A percentile compares a stretch with the other conserved stretches of the same genome.
phyloP scores from a whole-genome alignment of 1,140 invertebrate genomes.

The Calliopsis andreniformis region DNA sequence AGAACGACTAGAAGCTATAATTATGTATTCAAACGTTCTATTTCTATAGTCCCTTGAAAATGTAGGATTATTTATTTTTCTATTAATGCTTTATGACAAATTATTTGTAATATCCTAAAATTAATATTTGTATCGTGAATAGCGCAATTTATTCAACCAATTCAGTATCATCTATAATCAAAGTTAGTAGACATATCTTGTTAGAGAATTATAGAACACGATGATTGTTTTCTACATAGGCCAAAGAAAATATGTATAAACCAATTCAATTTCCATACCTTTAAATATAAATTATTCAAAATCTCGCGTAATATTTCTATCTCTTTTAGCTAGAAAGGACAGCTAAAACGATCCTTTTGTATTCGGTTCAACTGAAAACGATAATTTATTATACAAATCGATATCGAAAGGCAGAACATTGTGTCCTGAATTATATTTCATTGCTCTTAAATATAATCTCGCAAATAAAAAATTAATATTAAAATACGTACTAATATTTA shows the following conservation, averaged over 20 bases:
- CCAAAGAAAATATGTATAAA: not conserved
- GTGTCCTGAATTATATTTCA: slow-evolving; percentile 27
- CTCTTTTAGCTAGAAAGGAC: not conserved
- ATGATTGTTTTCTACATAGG: not conserved
- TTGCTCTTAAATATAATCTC: slow-evolving; percentile 23
- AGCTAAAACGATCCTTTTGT: not conserved
- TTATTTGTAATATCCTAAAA: slow-evolving; percentile 2
- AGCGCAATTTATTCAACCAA: not conserved
- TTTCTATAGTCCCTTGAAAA: not conserved
- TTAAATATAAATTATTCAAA: not conserved
- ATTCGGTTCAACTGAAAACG: not conserved
- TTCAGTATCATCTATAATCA: slow-evolving; percentile 29
- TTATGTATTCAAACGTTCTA: slow-evolving; percentile 42
- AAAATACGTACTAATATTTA: slow-evolving; percentile 43
- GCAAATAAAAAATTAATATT: slow-evolving; percentile 20
- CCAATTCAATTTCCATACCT: not conserved
- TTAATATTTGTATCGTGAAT: slow-evolving; percentile 1
- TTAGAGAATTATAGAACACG: not conserved
- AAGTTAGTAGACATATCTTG: not conserved
- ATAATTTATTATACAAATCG: slow-evolving; percentile 2
- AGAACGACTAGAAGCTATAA: slow-evolving; percentile 63
- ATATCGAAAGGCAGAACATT: slow-evolving; percentile 7
- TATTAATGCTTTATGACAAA: not conserved
- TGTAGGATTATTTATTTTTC: slow-evolving; percentile 9
- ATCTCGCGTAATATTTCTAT: not conserved